A percentile compares a stretch with the other conserved stretches of the same genome.
phyloP scores from a whole-genome alignment of 53 echinoderm and acorn worm genomes.

The Zoroaster sp. region DNA sequence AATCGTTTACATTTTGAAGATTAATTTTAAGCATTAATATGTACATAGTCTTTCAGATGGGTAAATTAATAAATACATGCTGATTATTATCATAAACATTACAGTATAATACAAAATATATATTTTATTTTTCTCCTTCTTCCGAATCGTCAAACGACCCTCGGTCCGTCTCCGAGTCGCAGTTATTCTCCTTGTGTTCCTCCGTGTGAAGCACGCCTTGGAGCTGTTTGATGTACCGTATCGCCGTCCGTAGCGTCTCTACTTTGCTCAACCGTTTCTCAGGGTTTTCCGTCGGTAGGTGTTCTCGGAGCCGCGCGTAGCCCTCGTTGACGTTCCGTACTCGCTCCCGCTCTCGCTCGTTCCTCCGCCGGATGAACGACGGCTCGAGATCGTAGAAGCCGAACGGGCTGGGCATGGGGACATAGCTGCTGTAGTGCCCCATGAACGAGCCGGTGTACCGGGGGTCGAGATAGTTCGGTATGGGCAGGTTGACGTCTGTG shows the following conservation, averaged over 20 bases:
- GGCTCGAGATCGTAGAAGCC: constrained; percentile 99
- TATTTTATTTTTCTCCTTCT: constrained; percentile 7
- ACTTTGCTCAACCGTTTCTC: constrained; percentile 98
- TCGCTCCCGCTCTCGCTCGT: constrained; percentile 94
- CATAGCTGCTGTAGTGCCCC: constrained; percentile 90
- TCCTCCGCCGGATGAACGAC: constrained; percentile 92
- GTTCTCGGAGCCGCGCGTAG: constrained; percentile 91
- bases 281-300: constrained; percentile 88
- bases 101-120: not conserved
- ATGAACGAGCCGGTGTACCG: constrained; percentile 90
- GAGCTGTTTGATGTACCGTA: constrained; percentile 92
- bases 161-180: constrained; percentile 57
- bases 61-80: not conserved
- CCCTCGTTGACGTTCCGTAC: constrained; percentile 98
- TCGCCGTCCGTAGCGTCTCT: constrained; percentile 88
- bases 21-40: not conserved
- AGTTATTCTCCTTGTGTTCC: constrained; percentile 84
- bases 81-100: not conserved
- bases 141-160: constrained; percentile 28
- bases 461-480: constrained; percentile 89
- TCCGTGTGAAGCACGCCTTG: constrained; percentile 86
- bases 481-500: constrained; percentile 62
- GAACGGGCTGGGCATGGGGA: constrained; percentile 93
- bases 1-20: not conserved
- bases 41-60: not conserved